Base-by-base conservation (phyloP, 2,888 invertebrate genomes). In the Hirtodrosophila duncani region DNA sequence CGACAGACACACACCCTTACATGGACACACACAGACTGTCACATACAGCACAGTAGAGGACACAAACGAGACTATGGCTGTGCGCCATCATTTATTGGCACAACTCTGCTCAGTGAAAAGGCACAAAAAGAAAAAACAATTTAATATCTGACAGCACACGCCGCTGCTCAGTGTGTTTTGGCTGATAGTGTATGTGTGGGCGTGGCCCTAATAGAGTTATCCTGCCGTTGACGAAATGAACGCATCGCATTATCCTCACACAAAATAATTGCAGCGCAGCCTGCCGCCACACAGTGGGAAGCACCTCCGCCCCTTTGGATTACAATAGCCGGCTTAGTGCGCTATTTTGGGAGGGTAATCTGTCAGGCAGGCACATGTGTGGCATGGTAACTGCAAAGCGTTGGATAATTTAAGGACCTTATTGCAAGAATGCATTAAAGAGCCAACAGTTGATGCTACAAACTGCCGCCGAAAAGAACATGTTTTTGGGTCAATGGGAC, bases 161-260 rank as follows among this genome's bases (percentile, higher is more conserved):
- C 34, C 13, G 41, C 26, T 42, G 43, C 9, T 43, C 5, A 20
- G 20, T 14, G 5, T 14, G 16, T 17, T 33, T 13, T 14, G 36
- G 24, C 13, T 8, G 13, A 14, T 13, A 13, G 6, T 37, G 24
- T 37, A 45, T 36, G 30, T 44, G 44, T 49, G 52, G 39, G 51
- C 48, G 50, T 60, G 57, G 44, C 56, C 56, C 64, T 65, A 72
- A 69, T 74, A 77, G 77, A 77, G 77, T 67, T 65, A 67, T 61
- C 48, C 59, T 56, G 59, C 65, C 62, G 61, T 36, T 62, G 55
- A 49, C 52, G 62, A 57, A 70, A 48, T 46, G 36, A 63, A 63
- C 58, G 63, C 72, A 75, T 68, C 67, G 36, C 69, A 69, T 74
- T 77, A 72, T 59, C 60, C 63, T 48, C 46, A 61, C 67, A 48